Evolutionary conservation across 2,888 invertebrate genomes (phyloP), one percentile per base, ranked within the genome.

Genomic region (Apocheima hispidaria): DNA sequence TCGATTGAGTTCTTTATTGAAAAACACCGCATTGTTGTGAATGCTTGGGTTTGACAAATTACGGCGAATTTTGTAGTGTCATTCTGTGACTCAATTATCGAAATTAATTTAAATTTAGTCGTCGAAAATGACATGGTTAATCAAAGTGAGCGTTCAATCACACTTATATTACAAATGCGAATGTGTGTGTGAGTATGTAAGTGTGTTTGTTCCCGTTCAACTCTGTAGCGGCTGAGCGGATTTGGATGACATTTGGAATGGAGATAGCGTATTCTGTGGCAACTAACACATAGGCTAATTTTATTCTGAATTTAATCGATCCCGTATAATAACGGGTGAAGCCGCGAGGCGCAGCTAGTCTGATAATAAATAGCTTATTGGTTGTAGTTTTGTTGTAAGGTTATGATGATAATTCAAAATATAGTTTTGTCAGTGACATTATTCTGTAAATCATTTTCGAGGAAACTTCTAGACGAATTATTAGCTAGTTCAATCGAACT

Each of bases 1-100:
- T 81, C 78, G 73, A 80, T 83, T 77, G 79, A 79, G 75, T 80
- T 78, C 69, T 78, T 79, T 75, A 78, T 77, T 72, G 70, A 65
- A 69, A 72, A 51, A 52, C 60, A 56, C 56, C 52, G 52, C 52
- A 61, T 61, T 61, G 56, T 56, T 21, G 49, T 20, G 18, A 21
- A 33, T 21, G n/a, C n/a, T n/a, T n/a, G 40, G 18, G 51, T 41
- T 16, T 38, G 36, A 36, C 36, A 38, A 50, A 50, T 30, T 54
- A 36, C 46, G n/a, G 28, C 14, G 54, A 36, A 44, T 41, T 33
- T 53, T 43, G 18, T 43, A 14, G 18, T 9, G 40, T 33, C 44
- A 44, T 21, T 41, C 23, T 38, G n/a, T 12, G 16, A 7, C 2
- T 50, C 49, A 36, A 58, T 58, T 57, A 41, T 4, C 12, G 40